Percentiles rank a stretch among this genome's conserved stretches.
Evolutionary conservation across 2,113 vertebrate genomes (phyloP).

Genomic region (Macquaria australasica): DNA sequence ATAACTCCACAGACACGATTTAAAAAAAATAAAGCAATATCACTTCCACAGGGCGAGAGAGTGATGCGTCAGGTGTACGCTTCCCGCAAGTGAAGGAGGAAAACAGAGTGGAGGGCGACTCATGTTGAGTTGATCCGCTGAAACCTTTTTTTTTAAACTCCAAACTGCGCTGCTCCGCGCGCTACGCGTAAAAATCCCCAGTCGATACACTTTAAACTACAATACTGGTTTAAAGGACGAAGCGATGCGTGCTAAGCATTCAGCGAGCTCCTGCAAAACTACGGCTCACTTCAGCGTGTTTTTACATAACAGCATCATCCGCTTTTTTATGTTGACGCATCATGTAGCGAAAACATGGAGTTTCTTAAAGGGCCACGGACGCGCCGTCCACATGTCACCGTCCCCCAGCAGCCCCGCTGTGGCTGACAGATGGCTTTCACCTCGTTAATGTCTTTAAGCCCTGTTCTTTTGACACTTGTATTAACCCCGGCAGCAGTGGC

Average conservation of each 20-base stretch:
- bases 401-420: conserved; percentile 52
- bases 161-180: conserved; percentile 58
- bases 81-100: conserved; percentile 72
- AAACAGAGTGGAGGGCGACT: conserved; percentile 67
- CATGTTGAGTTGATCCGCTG: conserved; percentile 70
- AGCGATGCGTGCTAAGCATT: neutral
- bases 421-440: conserved; percentile 69
- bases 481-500: conserved; percentile 34
- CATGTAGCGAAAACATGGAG: conserved; percentile 88
- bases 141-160: conserved; percentile 30
- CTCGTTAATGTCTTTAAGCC: conserved; percentile 45
- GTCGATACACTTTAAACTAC: neutral
- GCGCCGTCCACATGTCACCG: conserved; percentile 68
- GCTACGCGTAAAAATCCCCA: conserved; percentile 24
- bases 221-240: neutral
- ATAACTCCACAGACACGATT: neutral
- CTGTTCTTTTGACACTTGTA: conserved; percentile 48
- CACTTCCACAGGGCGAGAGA: conserved; percentile 44
- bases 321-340: conserved; percentile 87
- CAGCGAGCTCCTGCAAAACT: conserved; percentile 63
- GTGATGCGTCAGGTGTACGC: conserved; percentile 78
- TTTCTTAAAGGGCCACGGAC: conserved; percentile 88
- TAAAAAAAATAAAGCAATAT: neutral
- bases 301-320: conserved; percentile 89
- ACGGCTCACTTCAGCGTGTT: conserved; percentile 79